Percentiles rank a stretch among this genome's conserved stretches.
These are phyloP conservation scores for Pavo muticus DNA, from an alignment of 2,113 vertebrate genomes.

Conservation along the genomic window DNA sequence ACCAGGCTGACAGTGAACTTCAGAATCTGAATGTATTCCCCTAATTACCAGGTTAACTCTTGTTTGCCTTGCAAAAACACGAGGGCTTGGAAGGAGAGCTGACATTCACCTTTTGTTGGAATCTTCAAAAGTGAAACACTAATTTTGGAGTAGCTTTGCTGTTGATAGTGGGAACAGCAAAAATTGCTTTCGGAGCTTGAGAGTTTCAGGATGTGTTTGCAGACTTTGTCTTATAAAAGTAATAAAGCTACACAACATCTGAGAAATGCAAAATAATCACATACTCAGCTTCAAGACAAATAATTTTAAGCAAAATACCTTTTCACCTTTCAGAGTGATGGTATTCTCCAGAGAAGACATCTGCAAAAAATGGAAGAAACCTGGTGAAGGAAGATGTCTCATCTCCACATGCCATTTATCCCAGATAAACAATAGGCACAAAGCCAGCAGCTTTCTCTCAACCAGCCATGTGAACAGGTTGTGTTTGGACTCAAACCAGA, in stretches of 20 bases:
- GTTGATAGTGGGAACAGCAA: background rate
- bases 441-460: background rate
- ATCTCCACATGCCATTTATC: background rate
- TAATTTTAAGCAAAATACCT: conserved; percentile 69
- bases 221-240: background rate
- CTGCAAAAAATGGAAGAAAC: background rate
- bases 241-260: background rate
- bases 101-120: background rate
- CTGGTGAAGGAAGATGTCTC: background rate
- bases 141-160: background rate
- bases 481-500: background rate
- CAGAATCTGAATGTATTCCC: background rate
- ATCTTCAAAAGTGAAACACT: too few relatives aligned
- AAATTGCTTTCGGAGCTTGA: background rate
- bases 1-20: background rate
- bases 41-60: background rate
- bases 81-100: background rate
- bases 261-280: background rate
- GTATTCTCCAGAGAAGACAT: conserved; percentile 71
- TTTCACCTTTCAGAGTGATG: conserved; percentile 79
- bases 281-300: background rate
- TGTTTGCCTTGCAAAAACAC: background rate
- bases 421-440: background rate
- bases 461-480: background rate
- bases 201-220: background rate